Evolutionary conservation across 2,797 vertebrate genomes (phyloP), one percentile per base, ranked within the genome.

Genomic region (Anguilla marmorata): DNA sequence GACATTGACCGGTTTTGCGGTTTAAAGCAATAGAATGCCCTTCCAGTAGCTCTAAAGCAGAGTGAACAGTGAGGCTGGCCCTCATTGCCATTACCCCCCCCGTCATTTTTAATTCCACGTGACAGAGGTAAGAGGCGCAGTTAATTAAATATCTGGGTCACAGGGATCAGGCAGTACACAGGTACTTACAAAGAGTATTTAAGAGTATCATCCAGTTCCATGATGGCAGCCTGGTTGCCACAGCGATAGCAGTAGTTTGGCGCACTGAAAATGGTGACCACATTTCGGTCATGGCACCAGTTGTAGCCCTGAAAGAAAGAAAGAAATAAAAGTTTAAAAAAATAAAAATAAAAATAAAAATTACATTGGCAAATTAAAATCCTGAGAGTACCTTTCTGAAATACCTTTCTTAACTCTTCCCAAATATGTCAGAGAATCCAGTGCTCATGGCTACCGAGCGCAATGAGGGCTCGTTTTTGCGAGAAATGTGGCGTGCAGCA

Each of bases 161-260:
- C 37, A 82, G 21, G 33, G 50, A 60, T 37, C 54, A 72, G 69
- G 66, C 1, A 79, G 30, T 24, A 19, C 27, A 41, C 12, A 11
- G 41, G 0, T 92, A 97, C 98, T 98, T 95, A 99, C 98, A 99
- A 99, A 92, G 98, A 99, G 92, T 99, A 99, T 95, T 99, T 98
- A 93, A 99, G 97, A 94, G 98, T 99, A 93, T 99, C 98, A 90
- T 99, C 98, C 95, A 99, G 95, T 94, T 99, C 98, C 98, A 99
- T 99, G 94, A 99, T 99, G 95, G 98, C 98, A 90, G 98, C 98
- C 95, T 99, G 98, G 96, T 99, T 99, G 93, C 98, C 98, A 90
- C 98, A 99, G 87, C 98, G 98, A 74, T 99, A 99, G 90, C 98
- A 99, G 94, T 99, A 99, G 97, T 99, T 99, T 48, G 98, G 98